These are phyloP conservation scores for Calliopum simillimum DNA, from an alignment of 2,888 invertebrate species.

Conservation along the genomic window DNA sequence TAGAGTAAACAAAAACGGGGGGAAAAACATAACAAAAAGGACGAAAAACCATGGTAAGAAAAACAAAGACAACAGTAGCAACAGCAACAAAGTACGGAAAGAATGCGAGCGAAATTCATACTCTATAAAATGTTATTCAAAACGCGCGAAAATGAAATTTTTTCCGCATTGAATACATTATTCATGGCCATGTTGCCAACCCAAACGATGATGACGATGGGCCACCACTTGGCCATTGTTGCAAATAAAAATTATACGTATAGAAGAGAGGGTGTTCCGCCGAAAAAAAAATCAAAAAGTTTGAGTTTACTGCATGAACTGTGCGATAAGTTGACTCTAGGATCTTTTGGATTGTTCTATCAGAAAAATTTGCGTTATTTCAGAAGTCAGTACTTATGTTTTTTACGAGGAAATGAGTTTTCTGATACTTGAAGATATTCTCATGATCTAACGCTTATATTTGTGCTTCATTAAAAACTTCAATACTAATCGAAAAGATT, in stretches of 20 bases:
- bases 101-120: constrained; percentile 15
- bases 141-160: constrained; percentile 35
- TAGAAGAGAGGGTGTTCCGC: background rate
- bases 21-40: constrained; percentile 7
- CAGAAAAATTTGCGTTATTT: no score
- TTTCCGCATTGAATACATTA: constrained; percentile 34
- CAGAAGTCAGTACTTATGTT: no score
- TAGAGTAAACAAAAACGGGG: background rate
- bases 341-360: no score
- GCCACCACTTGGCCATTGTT: background rate
- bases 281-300: no score
- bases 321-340: background rate
- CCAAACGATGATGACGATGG: background rate
- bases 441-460: no score
- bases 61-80: background rate
- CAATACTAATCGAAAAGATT: no score
- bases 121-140: constrained; percentile 29
- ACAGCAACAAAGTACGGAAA: constrained; percentile 5
- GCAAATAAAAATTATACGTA: background rate
- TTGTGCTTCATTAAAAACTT: no score
- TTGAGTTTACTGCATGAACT: background rate
- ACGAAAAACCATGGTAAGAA: background rate
- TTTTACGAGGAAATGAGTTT: no score
- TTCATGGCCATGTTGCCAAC: constrained; percentile 30
- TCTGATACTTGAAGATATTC: no score